These are phyloP conservation scores for Eulithis testata DNA, from an alignment of 2,888 invertebrate species.

Conservation along the genomic window DNA sequence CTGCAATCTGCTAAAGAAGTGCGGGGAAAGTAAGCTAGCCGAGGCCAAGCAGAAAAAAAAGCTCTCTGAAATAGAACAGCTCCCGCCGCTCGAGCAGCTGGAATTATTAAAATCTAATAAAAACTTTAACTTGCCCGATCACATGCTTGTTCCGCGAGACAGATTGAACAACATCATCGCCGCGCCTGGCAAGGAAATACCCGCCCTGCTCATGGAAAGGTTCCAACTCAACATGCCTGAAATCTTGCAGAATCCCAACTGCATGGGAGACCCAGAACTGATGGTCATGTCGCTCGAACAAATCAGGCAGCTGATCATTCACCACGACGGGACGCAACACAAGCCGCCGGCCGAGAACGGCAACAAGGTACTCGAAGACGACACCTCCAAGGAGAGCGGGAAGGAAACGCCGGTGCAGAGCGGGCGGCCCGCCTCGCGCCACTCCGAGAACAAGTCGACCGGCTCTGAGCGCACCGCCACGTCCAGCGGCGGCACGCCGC, in stretches of 20 bases:
- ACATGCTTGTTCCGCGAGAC: conserved; percentile 91
- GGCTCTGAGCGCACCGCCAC: conserved; percentile 20
- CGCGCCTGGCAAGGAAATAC: conserved; percentile 90
- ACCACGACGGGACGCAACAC: conserved; percentile 1
- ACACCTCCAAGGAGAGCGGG: conserved; percentile 3
- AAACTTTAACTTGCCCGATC: conserved; percentile 91
- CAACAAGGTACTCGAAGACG: conserved; percentile 11
- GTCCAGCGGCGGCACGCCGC: conserved; percentile 13
- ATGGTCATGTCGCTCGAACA: conserved; percentile 91
- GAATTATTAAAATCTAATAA: conserved; percentile 87
- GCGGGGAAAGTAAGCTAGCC: conserved; percentile 56
- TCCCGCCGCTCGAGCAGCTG: conserved; percentile 88
- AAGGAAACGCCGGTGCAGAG: background rate
- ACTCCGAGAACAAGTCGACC: conserved; percentile 15
- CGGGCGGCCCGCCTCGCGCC: conserved; percentile 5
- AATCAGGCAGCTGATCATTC: conserved; percentile 78
- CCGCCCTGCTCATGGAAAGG: conserved; percentile 87
- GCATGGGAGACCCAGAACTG: conserved; percentile 87
- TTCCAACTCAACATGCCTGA: conserved; percentile 90
- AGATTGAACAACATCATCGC: conserved; percentile 87
- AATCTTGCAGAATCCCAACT: conserved; percentile 88
- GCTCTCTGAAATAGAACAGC: conserved; percentile 71
- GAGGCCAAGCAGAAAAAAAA: conserved; percentile 60
- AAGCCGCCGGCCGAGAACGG: conserved; percentile 9
- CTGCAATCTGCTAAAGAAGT: conserved; percentile 70